Evolutionary conservation across 2,797 vertebrate genomes (phyloP), one percentile per base, ranked within the genome.

Genomic region (Schizopygopsis malacanthus): DNA sequence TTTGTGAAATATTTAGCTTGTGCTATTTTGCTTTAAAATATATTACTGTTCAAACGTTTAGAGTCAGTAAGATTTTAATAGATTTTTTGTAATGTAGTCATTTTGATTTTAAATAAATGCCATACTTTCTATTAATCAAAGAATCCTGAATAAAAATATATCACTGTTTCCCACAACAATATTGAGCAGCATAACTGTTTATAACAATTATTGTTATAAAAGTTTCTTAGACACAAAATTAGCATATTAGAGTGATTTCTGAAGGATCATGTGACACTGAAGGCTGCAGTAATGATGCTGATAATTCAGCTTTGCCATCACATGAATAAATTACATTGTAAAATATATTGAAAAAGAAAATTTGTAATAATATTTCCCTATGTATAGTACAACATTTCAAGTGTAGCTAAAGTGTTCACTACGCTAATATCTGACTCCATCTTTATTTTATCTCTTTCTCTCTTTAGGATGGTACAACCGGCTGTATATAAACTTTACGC

Each of bases 381-480:
- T 59, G 56, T 2, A 59, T n/a, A n/a, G 9, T 59, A 59, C 22
- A n/a, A 11, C n/a, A 59, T 10, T 22, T 37, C 33, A 72, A 81
- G 41, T 56, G 67, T 52, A 11, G 22, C 47, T 65, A 4, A 78
- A 81, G 18, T 37, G 33, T 69, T 45, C 1, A 4, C 39, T 79
- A 13, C 2, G 13, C 63, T 47, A 9, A 67, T 67, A 76, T 67
- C 15, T 67, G 61, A 76, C 47, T 63, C 45, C n/a, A 15, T 67
- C 16, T 83, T 33, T 43, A 13, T 50, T 77, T 47, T 12, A 22
- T 59, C 59, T 75, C 59, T 50, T 59, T 50, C 11, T 85, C n/a
- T 91, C 86, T 87, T 45, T 92, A 99, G 98, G 98, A 45, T 99
- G 98, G 97, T 99, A 99, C 94, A 99, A 99, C 90, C 97, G 98